Evolutionary conservation across 2,113 vertebrate species (phyloP).

Genomic region (Nematolebias whitei): DNA sequence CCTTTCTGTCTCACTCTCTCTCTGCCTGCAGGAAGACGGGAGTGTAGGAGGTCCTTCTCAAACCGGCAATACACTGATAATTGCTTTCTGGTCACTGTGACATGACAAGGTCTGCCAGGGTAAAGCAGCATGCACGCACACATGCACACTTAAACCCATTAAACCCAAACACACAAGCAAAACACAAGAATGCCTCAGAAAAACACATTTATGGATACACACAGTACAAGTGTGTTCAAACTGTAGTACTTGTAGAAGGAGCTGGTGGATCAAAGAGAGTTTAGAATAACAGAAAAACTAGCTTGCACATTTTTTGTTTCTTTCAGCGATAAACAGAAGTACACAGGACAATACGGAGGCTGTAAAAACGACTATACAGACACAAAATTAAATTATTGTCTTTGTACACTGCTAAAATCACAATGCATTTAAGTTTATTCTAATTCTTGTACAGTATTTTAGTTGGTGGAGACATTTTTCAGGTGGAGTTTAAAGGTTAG

Average conservation of each 20-base stretch:
- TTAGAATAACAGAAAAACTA: conserved; percentile 38
- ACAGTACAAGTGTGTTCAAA: conserved; percentile 31
- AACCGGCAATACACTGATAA: conserved; percentile 74
- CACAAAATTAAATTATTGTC: conserved; percentile 8
- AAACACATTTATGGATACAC: conserved; percentile 28
- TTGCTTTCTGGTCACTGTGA: conserved; percentile 83
- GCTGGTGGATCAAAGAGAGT: conserved; percentile 45
- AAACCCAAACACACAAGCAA: conserved; percentile 9
- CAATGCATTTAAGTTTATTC: neutral
- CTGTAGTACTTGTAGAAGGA: conserved; percentile 47
- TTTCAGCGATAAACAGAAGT: conserved; percentile 25
- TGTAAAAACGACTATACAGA: conserved; percentile 18
- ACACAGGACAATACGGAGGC: conserved; percentile 21
- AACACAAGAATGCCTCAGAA: conserved; percentile 15
- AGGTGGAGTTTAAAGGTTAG: too few species aligned
- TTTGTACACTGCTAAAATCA: conserved; percentile 3
- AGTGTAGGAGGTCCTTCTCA: conserved; percentile 57
- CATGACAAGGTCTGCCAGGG: conserved; percentile 65
- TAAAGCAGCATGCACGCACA: conserved; percentile 51
- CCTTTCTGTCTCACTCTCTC: conserved; percentile 22
- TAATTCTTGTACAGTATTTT: too few species aligned
- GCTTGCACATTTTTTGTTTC: conserved; percentile 21
- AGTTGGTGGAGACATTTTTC: too few species aligned
- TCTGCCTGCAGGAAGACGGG: conserved; percentile 46
- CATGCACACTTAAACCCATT: neutral